A percentile compares a stretch with the other conserved stretches of the same genome.
These are phyloP conservation scores for Physella acuta DNA, from an alignment of 1,140 invertebrate species.

Conservation along the genomic window DNA sequence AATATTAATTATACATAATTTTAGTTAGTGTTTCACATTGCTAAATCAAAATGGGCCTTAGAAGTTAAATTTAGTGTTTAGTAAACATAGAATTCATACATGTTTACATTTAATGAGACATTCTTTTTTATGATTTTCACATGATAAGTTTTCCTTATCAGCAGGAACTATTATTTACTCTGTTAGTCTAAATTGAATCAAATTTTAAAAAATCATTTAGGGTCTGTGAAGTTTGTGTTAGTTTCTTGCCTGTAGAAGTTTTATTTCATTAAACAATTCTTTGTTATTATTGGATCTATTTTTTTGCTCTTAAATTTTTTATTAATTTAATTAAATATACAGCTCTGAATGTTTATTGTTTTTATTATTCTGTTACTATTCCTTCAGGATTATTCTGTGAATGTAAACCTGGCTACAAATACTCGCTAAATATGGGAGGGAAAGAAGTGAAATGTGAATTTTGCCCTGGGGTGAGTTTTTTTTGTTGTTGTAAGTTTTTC, in stretches of 20 bases:
- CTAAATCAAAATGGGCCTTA: no score
- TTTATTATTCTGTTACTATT: neutral
- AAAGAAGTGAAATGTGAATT: constrained; percentile 38
- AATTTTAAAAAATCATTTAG: no score
- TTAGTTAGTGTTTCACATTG: no score
- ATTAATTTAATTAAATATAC: neutral
- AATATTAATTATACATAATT: no score
- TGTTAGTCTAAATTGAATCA: no score
- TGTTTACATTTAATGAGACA: no score
- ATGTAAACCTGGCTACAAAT: constrained; percentile 42
- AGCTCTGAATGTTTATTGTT: neutral
- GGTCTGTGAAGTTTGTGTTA: neutral
- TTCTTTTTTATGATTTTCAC: no score
- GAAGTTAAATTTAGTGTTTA: no score
- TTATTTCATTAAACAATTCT: neutral
- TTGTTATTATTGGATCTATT: neutral
- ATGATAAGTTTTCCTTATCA: no score
- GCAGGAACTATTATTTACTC: no score
- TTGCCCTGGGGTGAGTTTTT: constrained; percentile 32
- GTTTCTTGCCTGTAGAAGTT: neutral
- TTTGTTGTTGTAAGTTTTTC: neutral
- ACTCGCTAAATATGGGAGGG: constrained; percentile 45
- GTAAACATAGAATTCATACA: no score
- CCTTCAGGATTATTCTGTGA: constrained; percentile 46
- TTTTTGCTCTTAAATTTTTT: neutral